Evolutionary conservation across 2,113 vertebrate genomes (phyloP), one percentile per base, ranked within the genome.

Genomic region (Perca fluviatilis): DNA sequence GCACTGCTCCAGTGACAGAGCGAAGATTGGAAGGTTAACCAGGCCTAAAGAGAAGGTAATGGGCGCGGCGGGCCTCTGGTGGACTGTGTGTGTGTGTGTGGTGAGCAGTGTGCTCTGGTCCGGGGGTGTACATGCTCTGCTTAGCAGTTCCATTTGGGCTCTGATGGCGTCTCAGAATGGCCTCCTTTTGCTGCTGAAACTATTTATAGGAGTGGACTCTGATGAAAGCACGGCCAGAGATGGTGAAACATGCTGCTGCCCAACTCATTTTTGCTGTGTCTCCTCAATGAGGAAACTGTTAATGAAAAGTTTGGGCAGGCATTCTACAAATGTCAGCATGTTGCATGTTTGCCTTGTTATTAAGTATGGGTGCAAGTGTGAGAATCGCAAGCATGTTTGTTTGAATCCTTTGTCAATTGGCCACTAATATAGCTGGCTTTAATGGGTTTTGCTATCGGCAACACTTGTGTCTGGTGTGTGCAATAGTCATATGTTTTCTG

Each of bases 131-230:
- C 80, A 84, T 77, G 87, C 79, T 89, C 84, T 89, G 84, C 76
- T 83, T 87, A 84, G 81, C 83, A 67, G 27, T 74, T 88, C 85
- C 88, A 88, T 88, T 91, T 85, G 83, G 80, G 89, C 83, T 85
- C 80, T 87, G 88, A 72, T 90, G 84, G 91, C 54, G 49, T 82
- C 83, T 91, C 74, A 86, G 88, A 88, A 85, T 89, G 93, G 92
- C 92, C 89, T 93, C 79, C 89, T 89, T 84, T 88, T 87, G 85
- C 89, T 88, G 86, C 87, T 87, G 77, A 80, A 87, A 94, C 95
- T 96, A 95, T 96, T 95, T 94, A 93, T 96, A 96, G 95, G 87
- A 80, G 83, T 79, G 56, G 66, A 80, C 80, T 80, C 79, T 85
- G 88, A 87, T 90, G 91, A 93, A 93, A 89, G 81, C 76, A 69